Conservation (phyloP, 2,888 invertebrate species). For the Mesochorus sp. region DNA sequence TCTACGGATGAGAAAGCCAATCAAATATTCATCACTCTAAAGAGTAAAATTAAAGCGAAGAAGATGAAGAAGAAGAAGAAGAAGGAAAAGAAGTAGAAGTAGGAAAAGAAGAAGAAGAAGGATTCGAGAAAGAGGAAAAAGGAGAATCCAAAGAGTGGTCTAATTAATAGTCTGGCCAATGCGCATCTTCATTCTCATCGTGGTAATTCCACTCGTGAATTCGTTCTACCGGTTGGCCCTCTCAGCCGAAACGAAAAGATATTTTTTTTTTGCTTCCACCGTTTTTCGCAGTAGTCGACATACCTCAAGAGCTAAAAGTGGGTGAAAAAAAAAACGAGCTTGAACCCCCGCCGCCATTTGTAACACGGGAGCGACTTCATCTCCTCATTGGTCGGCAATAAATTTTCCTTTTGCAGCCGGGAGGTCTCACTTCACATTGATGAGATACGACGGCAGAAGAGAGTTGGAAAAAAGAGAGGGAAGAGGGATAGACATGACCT, state of each 20-base stretch:
- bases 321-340: not conserved
- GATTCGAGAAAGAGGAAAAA: not conserved
- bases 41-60: not conserved
- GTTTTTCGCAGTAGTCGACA: not conserved
- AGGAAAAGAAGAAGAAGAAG: not conserved
- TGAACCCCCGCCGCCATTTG: slow-evolving; percentile 1
- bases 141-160: slow-evolving; percentile 7
- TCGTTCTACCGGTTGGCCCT: slow-evolving; percentile 3
- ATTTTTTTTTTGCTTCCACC: slow-evolving; percentile 26
- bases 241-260: slow-evolving; percentile 9
- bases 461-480: not conserved
- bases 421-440: slow-evolving; percentile 1
- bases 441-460: not conserved
- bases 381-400: not conserved
- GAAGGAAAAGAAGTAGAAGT: not conserved
- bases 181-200: slow-evolving; percentile 40
- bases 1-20: slow-evolving; percentile 43
- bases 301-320: not conserved
- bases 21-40: slow-evolving; percentile 58
- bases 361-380: not conserved
- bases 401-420: not conserved
- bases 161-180: slow-evolving; percentile 49
- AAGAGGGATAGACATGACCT: slow-evolving; percentile 52
- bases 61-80: slow-evolving; percentile 15
- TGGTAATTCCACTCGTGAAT: slow-evolving; percentile 37